Conservation (phyloP, 2,888 invertebrate species). For the Platycnemis pennipes region DNA sequence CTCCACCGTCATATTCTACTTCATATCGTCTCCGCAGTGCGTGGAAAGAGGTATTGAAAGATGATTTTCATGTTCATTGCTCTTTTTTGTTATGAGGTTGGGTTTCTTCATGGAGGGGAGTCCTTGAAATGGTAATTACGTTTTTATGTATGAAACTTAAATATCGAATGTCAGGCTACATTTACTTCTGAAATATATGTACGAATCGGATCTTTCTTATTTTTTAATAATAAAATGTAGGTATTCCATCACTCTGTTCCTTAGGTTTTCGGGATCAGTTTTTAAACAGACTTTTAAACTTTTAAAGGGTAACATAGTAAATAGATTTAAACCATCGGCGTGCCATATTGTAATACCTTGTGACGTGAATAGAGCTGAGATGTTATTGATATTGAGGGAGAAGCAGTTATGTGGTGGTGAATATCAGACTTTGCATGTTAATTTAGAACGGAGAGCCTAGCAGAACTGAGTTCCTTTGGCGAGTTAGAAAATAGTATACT, state of each 20-base stretch:
- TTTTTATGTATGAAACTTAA: neutral
- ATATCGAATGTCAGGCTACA: no score
- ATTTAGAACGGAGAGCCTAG: neutral
- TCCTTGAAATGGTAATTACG: neutral
- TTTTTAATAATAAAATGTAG: neutral
- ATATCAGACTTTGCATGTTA: neutral
- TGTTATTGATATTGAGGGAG: neutral
- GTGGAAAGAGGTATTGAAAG: constrained; percentile 60
- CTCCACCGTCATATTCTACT: constrained; percentile 65
- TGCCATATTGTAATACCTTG: neutral
- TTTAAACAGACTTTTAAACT: neutral
- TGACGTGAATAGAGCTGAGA: neutral
- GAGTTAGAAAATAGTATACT: neutral
- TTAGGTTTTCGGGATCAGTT: neutral
- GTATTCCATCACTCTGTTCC: neutral
- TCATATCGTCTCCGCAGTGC: constrained; percentile 55
- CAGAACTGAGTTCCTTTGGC: neutral
- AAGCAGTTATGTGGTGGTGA: neutral
- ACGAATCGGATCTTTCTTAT: neutral
- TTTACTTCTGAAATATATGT: neutral
- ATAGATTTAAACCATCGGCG: neutral
- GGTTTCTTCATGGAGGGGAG: neutral
- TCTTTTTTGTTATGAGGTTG: neutral
- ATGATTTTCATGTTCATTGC: neutral
- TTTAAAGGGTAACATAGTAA: neutral